phyloP scores from a whole-genome alignment of 2,797 vertebrate genomes.

The Champsocephalus gunnari region DNA sequence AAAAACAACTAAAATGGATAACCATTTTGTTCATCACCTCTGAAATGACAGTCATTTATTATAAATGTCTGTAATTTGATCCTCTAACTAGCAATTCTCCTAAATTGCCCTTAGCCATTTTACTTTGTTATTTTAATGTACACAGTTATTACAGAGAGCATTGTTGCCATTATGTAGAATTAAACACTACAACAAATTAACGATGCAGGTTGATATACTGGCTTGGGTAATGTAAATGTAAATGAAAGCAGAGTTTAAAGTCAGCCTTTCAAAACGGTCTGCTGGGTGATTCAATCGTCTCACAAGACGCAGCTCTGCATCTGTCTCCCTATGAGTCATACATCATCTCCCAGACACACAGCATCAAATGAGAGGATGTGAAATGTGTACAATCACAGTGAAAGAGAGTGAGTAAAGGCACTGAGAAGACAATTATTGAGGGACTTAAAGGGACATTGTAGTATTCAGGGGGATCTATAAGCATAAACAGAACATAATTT shows the following conservation, averaged over 20 bases:
- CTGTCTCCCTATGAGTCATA: conserved; percentile 13
- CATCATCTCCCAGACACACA: conserved; percentile 4
- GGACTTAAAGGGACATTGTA: too few species aligned
- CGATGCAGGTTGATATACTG: conserved; percentile 16
- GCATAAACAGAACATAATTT: too few species aligned
- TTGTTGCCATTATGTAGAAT: conserved; percentile 26
- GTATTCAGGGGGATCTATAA: too few species aligned
- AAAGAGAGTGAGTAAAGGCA: conserved; percentile 24
- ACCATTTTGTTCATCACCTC: conserved; percentile 47
- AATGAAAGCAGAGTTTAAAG: conserved; percentile 20
- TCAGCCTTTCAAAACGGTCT: conserved; percentile 1
- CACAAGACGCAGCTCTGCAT: not conserved
- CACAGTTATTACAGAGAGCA: conserved; percentile 7
- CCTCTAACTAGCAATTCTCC: conserved; percentile 25
- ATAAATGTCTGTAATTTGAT: conserved; percentile 37
- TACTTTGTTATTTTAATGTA: conserved; percentile 28
- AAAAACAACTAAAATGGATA: conserved; percentile 34
- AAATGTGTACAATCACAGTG: conserved; percentile 16
- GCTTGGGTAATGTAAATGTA: not conserved
- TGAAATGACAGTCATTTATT: conserved; percentile 31
- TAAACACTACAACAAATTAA: conserved; percentile 23
- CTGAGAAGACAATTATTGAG: conserved; percentile 13
- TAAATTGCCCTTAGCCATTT: conserved; percentile 20
- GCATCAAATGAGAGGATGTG: conserved; percentile 13
- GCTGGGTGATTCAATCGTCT: conserved; percentile 14